Percentiles rank a stretch among this genome's conserved stretches.
Conservation (phyloP, 2,113 vertebrate genomes). For the Dasyprocta punctata region DNA sequence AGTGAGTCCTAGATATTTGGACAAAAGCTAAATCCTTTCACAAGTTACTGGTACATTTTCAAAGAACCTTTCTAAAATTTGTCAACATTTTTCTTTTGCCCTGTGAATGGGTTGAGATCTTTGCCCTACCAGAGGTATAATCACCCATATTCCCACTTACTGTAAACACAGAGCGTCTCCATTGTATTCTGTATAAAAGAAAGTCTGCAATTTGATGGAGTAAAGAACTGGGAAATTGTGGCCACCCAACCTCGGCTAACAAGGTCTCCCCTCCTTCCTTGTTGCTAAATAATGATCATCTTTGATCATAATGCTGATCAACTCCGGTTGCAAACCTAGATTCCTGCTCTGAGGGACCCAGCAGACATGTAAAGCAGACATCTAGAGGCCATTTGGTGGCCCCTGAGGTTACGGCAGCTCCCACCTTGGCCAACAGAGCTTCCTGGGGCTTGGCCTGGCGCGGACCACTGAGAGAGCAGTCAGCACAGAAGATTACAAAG, state of each 20-base stretch:
- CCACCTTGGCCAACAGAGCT: constrained; percentile 12
- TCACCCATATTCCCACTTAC: neutral
- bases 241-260: neutral
- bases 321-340: neutral
- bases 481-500: neutral
- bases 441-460: neutral
- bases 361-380: constrained; percentile 14
- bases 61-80: constrained; percentile 50
- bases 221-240: neutral
- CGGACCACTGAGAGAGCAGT: neutral
- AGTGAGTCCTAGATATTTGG: neutral
- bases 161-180: neutral
- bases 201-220: neutral
- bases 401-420: constrained; percentile 1
- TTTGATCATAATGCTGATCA: neutral
- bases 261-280: neutral
- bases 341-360: neutral
- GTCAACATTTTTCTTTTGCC: neutral
- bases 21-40: constrained; percentile 24
- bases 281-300: neutral
- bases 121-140: neutral
- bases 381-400: neutral
- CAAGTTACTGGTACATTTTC: neutral
- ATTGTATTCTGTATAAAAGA: neutral
- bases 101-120: neutral